phyloP scores from a whole-genome alignment of 2,113 vertebrate species.

The Natator depressus region DNA sequence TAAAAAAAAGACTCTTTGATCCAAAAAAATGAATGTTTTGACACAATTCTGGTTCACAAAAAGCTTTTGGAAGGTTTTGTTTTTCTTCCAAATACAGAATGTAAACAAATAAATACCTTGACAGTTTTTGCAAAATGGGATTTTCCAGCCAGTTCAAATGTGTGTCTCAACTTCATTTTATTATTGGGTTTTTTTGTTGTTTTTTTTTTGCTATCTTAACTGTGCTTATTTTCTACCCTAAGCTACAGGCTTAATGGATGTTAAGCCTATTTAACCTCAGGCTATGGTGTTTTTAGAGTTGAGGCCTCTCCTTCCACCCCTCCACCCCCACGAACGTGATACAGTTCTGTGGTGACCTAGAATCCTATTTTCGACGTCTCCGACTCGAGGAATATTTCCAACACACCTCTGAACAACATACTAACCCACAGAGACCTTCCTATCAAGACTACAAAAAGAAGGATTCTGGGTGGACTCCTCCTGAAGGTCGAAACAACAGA shows the following conservation, averaged over 20 bases:
- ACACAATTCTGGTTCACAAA: neutral
- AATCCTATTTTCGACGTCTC: no score
- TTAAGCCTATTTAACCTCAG: neutral
- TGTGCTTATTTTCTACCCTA: neutral
- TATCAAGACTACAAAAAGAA: no score
- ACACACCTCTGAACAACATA: no score
- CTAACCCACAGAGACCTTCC: no score
- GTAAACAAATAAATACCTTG: neutral
- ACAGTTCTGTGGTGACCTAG: no score
- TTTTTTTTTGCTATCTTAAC: neutral
- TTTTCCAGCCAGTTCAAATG: neutral
- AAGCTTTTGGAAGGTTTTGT: neutral
- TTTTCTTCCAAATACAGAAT: neutral
- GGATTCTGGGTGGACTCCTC: no score
- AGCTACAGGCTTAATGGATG: neutral
- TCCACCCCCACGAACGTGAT: no score
- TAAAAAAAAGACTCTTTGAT: neutral
- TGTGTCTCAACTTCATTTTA: neutral
- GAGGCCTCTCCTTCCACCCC: neutral
- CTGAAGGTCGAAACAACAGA: no score
- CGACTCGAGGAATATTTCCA: no score
- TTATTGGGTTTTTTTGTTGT: neutral
- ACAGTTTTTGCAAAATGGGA: neutral
- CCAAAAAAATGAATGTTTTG: neutral
- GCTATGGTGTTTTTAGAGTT: neutral